These are phyloP conservation scores for Iguana delicatissima DNA, from an alignment of 2,797 vertebrate genomes.

Conservation along the genomic window DNA sequence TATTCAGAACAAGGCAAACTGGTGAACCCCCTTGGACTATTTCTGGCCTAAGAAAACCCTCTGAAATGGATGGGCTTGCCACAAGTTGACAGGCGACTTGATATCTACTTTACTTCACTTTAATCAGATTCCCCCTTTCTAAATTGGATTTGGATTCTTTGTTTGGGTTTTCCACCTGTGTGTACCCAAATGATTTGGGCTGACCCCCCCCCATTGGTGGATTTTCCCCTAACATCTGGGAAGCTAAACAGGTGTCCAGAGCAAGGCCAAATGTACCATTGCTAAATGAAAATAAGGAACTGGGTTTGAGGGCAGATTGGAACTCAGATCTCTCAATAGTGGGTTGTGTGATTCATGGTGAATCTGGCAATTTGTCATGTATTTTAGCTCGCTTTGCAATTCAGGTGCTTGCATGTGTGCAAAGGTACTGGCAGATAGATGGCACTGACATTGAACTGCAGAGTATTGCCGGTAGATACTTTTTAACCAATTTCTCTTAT, in stretches of 20 bases:
- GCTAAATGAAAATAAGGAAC: neutral
- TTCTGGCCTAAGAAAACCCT: too few species aligned
- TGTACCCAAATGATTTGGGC: neutral
- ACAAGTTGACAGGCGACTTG: too few species aligned
- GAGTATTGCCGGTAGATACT: conserved; percentile 51
- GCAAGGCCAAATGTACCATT: neutral
- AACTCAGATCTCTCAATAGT: neutral
- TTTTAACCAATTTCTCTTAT: conserved; percentile 58
- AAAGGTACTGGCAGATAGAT: neutral
- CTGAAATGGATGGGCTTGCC: too few species aligned
- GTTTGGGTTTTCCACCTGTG: neutral
- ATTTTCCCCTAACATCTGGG: neutral
- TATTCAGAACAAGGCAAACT: too few species aligned
- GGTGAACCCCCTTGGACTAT: too few species aligned
- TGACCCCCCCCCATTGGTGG: neutral
- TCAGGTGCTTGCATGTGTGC: neutral
- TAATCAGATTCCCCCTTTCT: too few species aligned
- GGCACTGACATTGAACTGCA: conserved; percentile 59
- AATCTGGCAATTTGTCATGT: neutral
- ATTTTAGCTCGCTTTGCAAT: neutral
- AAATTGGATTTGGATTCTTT: neutral
- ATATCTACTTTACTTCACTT: too few species aligned
- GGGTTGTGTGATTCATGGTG: fast-evolving
- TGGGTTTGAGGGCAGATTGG: neutral
- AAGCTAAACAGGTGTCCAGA: neutral